Evolutionary conservation across 2,888 invertebrate genomes (phyloP).

Genomic region (Eulithis testata): DNA sequence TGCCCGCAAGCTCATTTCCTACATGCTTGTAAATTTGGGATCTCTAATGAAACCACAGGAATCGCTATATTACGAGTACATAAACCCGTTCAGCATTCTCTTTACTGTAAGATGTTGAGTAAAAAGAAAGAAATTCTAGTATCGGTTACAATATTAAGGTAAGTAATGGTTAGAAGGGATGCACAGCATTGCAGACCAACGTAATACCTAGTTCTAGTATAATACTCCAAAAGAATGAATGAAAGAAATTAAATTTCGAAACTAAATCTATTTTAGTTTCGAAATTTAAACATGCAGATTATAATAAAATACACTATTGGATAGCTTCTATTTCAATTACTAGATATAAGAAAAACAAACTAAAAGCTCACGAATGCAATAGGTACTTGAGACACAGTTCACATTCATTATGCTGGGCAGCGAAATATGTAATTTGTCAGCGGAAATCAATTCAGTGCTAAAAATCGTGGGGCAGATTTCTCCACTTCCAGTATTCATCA

Average conservation of each 20-base stretch:
- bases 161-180: neutral
- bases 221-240: neutral
- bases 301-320: too few relatives aligned
- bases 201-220: neutral
- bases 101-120: constrained; percentile 25
- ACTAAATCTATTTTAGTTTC: too few relatives aligned
- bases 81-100: constrained; percentile 31
- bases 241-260: neutral
- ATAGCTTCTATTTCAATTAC: too few relatives aligned
- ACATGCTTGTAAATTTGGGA: constrained; percentile 22
- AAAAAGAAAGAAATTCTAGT: constrained; percentile 22
- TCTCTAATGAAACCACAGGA: constrained; percentile 34
- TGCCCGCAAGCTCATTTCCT: constrained; percentile 2
- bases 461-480: too few relatives aligned
- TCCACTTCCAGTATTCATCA: too few relatives aligned
- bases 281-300: neutral
- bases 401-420: too few relatives aligned
- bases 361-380: too few relatives aligned
- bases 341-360: too few relatives aligned
- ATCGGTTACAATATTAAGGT: constrained; percentile 14
- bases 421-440: too few relatives aligned
- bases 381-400: too few relatives aligned
- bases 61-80: constrained; percentile 31
- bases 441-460: too few relatives aligned
- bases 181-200: too few relatives aligned